Evolutionary conservation across 2,888 invertebrate species (phyloP).

Genomic region (Lepidonotus clava): DNA sequence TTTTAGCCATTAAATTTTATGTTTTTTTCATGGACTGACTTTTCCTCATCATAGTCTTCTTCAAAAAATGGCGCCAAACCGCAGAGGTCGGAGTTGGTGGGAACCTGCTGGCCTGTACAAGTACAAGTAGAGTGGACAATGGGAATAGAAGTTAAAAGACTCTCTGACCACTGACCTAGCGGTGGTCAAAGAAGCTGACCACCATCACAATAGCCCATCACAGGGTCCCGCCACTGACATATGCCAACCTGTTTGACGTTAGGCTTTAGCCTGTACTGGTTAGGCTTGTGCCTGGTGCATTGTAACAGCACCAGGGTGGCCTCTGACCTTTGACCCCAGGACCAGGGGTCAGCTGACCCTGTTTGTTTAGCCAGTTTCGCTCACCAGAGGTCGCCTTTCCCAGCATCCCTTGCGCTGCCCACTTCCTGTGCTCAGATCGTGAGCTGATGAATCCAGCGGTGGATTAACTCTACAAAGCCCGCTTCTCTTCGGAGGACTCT

Average conservation of each 20-base stretch:
- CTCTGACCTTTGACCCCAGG: not conserved
- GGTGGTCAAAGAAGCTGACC: too few relatives aligned
- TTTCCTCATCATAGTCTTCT: too few relatives aligned
- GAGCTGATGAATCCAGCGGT: not conserved
- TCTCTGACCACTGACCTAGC: too few relatives aligned
- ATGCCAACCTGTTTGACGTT: conserved; percentile 27
- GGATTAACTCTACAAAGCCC: not conserved
- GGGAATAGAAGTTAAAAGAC: not conserved
- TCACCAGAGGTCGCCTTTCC: not conserved
- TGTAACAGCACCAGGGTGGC: not conserved
- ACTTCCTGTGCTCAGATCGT: conserved; percentile 18
- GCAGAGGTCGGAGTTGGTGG: too few relatives aligned
- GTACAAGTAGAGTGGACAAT: not conserved
- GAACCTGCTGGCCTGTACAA: not conserved
- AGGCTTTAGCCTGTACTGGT: not conserved
- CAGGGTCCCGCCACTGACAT: not conserved
- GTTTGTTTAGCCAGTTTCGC: conserved; percentile 11
- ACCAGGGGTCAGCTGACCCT: conserved; percentile 1
- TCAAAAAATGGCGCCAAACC: too few relatives aligned
- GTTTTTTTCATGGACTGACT: too few relatives aligned
- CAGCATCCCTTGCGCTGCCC: not conserved
- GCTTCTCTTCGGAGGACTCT: not conserved
- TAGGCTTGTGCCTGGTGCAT: not conserved
- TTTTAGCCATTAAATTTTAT: too few relatives aligned
- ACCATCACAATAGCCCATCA: too few relatives aligned